Base-by-base conservation (phyloP, 2,888 invertebrate genomes). In the Itoplectis maculator region DNA sequence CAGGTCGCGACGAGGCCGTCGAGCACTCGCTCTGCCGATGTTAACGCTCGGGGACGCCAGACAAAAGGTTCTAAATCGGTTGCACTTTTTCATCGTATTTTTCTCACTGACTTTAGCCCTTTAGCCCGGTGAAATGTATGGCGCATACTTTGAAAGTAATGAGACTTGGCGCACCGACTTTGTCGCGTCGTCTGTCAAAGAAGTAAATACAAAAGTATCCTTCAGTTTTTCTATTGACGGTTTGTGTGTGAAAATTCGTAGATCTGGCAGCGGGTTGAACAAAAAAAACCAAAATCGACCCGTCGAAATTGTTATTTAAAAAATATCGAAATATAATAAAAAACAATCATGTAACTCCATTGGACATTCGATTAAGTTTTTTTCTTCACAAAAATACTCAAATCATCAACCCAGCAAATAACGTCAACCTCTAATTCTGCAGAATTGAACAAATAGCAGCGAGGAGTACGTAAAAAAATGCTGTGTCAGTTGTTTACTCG, bases 71-170 rank as follows among this genome's bases (percentile, higher is more conserved):
- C 40, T 35, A 63, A 59, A 72, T 78, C 68, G 61, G 37, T 68
- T 54, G 37, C 61, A 73, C 77, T 73, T 77, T 68, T 73, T 73
- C 56, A 68, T 56, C n/a, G 9, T 29, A 56, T 63, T 77, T 72
- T 29, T 23, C 63, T 51, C 49, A 49, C 66, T 56, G 65, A 49
- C 76, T 72, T 40, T 45, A 45, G 23, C 7, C 40, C 23, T 45
- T 69, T 23, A 69, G 51, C 51, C 35, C 18, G 7, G 0, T 2
- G 40, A 20, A 23, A 69, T 40, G 51, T n/a, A 54, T 37, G 18
- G 40, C 37, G 35, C 13, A 18, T 35, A 47, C 49, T 68, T 68
- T 37, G 13, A 49, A 66, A 66, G 35, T 68, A 18, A 68, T 18
- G 35, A 68, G 35, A 68, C 35, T 68, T 49, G 68, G 49, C 15